Evolutionary conservation across 2,888 invertebrate species (phyloP).

Genomic region (Peribatodes rhomboidaria): DNA sequence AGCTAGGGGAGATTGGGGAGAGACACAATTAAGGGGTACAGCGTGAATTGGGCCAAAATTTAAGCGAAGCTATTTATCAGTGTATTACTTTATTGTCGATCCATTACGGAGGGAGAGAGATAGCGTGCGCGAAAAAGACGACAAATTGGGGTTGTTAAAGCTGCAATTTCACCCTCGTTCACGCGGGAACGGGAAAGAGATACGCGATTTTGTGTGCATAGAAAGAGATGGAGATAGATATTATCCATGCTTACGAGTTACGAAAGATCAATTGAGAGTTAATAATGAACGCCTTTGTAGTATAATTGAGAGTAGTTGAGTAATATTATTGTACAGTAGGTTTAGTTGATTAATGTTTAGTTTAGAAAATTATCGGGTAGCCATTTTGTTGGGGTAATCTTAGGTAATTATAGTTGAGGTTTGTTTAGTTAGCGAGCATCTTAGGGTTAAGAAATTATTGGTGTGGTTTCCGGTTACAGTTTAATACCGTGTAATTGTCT

Average conservation of each 20-base stretch:
- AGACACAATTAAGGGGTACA: constrained; percentile 81
- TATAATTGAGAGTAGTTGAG: constrained; percentile 65
- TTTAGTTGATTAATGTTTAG: constrained; percentile 68
- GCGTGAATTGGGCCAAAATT: constrained; percentile 84
- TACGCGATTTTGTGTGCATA: constrained; percentile 25
- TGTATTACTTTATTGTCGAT: constrained; percentile 85
- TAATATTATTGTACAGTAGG: constrained; percentile 58
- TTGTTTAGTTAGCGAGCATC: constrained; percentile 7
- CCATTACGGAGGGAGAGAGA: constrained; percentile 71
- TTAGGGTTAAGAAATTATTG: constrained; percentile 5
- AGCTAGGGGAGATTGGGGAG: constrained; percentile 64
- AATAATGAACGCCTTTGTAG: constrained; percentile 69
- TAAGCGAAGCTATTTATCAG: constrained; percentile 84
- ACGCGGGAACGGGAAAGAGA: constrained; percentile 37
- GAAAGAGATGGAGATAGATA: constrained; percentile 53
- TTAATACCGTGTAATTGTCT: neutral
- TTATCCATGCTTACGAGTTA: constrained; percentile 44
- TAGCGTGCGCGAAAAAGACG: constrained; percentile 49
- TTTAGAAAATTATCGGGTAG: constrained; percentile 64
- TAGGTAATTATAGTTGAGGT: constrained; percentile 28
- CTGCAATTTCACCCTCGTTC: constrained; percentile 60
- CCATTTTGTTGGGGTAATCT: constrained; percentile 51
- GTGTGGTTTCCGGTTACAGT: neutral
- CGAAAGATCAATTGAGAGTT: constrained; percentile 69
- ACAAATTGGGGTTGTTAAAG: constrained; percentile 72